A percentile compares a stretch with the other conserved stretches of the same genome.
Conservation (phyloP, 2,888 invertebrate genomes). For the Aphidoletes aphidimyza region DNA sequence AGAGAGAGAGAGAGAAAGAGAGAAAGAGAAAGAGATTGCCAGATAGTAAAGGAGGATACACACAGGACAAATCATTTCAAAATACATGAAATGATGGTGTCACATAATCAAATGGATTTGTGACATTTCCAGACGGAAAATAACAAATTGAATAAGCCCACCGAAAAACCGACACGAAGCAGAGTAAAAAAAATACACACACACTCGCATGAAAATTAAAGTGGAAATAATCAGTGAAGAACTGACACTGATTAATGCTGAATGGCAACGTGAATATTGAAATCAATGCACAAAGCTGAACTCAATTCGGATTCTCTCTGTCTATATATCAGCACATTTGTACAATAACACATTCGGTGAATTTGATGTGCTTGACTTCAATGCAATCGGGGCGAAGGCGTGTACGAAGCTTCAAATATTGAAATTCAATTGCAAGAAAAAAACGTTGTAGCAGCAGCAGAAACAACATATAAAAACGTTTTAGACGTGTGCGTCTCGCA, state of each 20-base stretch:
- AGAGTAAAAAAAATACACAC: not conserved
- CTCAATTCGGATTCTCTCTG: not conserved
- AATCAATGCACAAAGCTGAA: not conserved
- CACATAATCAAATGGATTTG: not conserved
- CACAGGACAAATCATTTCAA: too few species aligned
- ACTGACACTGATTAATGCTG: not conserved
- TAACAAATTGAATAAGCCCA: too few species aligned
- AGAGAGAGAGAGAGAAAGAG: too few species aligned
- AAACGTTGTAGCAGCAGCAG: too few species aligned
- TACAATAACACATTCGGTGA: not conserved
- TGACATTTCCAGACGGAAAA: too few species aligned
- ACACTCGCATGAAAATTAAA: not conserved
- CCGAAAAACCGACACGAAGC: too few species aligned
- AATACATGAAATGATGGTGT: not conserved
- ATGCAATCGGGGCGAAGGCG: not conserved
- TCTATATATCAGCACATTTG: not conserved
- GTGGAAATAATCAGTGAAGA: not conserved
- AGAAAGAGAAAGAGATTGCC: too few species aligned
- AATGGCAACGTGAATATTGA: not conserved
- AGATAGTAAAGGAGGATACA: too few species aligned
- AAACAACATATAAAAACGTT: not conserved
- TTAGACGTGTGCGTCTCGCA: not conserved
- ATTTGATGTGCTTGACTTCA: not conserved
- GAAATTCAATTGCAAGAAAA: not conserved
- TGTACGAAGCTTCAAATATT: not conserved